Evolutionary conservation across 2,888 invertebrate genomes (phyloP).

Genomic region (Hirtodrosophila duncani): DNA sequence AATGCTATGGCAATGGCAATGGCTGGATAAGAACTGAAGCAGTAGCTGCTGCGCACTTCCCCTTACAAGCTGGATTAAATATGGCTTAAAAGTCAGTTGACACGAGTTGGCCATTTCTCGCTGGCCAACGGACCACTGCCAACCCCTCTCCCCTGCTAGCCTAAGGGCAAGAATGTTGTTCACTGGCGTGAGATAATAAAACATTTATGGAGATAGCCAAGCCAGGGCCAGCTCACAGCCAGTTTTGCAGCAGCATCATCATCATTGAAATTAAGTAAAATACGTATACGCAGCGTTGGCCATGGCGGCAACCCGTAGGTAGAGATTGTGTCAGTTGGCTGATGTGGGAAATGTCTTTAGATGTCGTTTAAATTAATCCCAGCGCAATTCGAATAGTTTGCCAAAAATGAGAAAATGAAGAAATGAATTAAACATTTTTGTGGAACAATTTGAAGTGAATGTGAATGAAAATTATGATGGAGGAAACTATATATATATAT

Average conservation of each 20-base stretch:
- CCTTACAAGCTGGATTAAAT: conserved; percentile 61
- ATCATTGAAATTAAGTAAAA: conserved; percentile 67
- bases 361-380: conserved; percentile 58
- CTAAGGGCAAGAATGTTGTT: conserved; percentile 41
- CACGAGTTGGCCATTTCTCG: conserved; percentile 67
- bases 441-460: too few relatives aligned
- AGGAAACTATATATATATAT: too few relatives aligned
- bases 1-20: too few relatives aligned
- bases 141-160: conserved; percentile 4
- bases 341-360: conserved; percentile 42
- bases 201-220: conserved; percentile 63
- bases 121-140: conserved; percentile 13
- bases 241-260: conserved; percentile 36
- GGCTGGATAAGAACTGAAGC: conserved; percentile 5
- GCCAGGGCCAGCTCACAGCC: conserved; percentile 23
- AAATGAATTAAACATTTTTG: too few relatives aligned
- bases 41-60: conserved; percentile 52
- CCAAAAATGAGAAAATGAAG: neutral
- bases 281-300: conserved; percentile 5
- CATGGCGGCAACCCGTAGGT: neutral
- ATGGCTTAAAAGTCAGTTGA: conserved; percentile 71
- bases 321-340: neutral
- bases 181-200: conserved; percentile 64
- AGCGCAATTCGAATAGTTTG: conserved; percentile 18
- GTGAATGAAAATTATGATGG: too few relatives aligned